Conservation (phyloP, 2,113 vertebrate species). For the Dicaeum eximium region DNA sequence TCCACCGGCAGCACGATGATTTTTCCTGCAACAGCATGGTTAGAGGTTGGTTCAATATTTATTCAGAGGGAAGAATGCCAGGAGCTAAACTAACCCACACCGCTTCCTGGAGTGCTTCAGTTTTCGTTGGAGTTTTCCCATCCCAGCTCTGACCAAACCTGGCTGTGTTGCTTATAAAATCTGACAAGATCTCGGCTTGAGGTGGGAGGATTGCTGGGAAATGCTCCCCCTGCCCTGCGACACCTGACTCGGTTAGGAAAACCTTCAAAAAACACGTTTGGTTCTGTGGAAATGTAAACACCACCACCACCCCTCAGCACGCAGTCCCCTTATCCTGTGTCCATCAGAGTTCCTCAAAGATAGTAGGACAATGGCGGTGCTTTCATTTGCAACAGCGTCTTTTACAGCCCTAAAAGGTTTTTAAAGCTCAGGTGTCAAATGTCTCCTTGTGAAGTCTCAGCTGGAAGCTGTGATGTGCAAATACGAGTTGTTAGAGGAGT, state of each 20-base stretch:
- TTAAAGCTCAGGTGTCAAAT: not conserved
- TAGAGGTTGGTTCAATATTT: constrained; percentile 34
- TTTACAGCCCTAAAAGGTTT: constrained; percentile 21
- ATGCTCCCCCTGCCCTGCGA: not conserved
- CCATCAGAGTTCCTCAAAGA: not conserved
- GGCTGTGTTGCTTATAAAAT: not conserved
- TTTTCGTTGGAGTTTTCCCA: constrained; percentile 37
- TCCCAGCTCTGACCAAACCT: not conserved
- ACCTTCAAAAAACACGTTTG: not conserved
- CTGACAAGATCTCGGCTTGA: not conserved
- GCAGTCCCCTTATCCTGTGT: not conserved
- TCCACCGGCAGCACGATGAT: not conserved
- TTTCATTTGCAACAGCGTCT: not conserved
- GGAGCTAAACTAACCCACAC: not conserved
- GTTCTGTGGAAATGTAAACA: constrained; percentile 39
- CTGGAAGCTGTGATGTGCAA: constrained; percentile 45
- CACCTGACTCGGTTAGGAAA: not conserved
- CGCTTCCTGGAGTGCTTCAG: not conserved
- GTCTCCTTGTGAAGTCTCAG: not conserved
- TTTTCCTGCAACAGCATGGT: not conserved
- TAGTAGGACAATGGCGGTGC: not conserved
- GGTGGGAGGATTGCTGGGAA: not conserved
- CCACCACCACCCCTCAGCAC: rapidly evolving
- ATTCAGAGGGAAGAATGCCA: not conserved
- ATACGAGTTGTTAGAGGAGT: not conserved